Base-by-base conservation (phyloP, 2,888 invertebrate genomes). In the Lypha dubia region DNA sequence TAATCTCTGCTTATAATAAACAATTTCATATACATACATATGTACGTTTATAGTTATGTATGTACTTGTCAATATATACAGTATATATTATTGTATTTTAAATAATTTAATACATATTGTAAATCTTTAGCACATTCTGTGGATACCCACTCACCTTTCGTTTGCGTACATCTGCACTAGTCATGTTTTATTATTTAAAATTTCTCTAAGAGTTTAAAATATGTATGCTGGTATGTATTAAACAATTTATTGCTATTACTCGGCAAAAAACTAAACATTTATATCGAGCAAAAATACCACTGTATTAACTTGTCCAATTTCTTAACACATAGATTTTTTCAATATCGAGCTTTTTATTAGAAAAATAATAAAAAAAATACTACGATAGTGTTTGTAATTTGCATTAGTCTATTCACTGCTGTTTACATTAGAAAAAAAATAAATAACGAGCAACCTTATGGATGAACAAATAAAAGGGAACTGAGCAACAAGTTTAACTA, bases 131-230 rank as follows among this genome's bases (percentile, higher is more conserved):
- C n/a, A 15, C 44, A 44, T 6, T 44, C 49, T 49, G 49, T 17
- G 4, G 13, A 13, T 38, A 20, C n/a, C n/a, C n/a, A 46, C 92
- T 88, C 88, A 91, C 91, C 88, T 89, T 90, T 83, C 91, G 88
- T 87, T 92, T 89, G 79, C 92, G 89, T 87, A 91, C 88, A 84
- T 89, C 91, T 53, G 86, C 81, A 74, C 88, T 87, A 70, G 88
- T 85, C 90, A 91, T 90, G 8, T 68, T 62, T 71, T 51, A 11
- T 58, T 22, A 11, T 70, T 46, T 22, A 9, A 35, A n/a, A n/a
- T n/a, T 60, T 56, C 11, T 68, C 38, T 51, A n/a, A n/a, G n/a
- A n/a, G n/a, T n/a, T 56, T 22, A 58, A 28, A 62, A 58, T 62
- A 38, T 8, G 38, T 38, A 35, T 5, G 35, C 53, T 51, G 9